These are phyloP conservation scores for Deilephila elpenor DNA, from an alignment of 2,888 invertebrate genomes.

Conservation along the genomic window DNA sequence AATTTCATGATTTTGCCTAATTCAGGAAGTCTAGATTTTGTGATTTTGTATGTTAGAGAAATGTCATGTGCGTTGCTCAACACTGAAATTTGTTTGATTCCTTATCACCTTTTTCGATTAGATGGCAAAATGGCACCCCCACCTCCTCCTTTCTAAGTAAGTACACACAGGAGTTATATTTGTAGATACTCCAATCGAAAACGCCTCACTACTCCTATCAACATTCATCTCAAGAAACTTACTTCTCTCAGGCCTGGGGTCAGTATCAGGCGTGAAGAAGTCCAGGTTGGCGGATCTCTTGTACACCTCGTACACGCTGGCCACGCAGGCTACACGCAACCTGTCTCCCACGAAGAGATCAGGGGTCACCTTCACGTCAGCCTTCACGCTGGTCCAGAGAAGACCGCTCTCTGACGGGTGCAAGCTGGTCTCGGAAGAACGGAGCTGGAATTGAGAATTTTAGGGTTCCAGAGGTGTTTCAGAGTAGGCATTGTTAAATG, in stretches of 20 bases:
- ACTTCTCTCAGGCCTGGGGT: constrained; percentile 93
- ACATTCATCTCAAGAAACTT: constrained; percentile 48
- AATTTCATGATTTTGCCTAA: background rate
- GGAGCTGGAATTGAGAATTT: constrained; percentile 59
- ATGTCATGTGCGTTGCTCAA: no score
- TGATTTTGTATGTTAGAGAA: background rate
- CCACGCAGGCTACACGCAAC: constrained; percentile 88
- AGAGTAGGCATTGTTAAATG: background rate
- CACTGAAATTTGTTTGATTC: no score
- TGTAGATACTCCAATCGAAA: no score
- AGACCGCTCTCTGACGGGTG: constrained; percentile 78
- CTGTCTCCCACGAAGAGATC: constrained; percentile 86
- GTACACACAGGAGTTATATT: no score
- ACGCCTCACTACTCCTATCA: no score
- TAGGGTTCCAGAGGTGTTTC: background rate
- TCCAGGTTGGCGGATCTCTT: constrained; percentile 88
- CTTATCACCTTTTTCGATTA: no score
- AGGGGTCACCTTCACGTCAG: constrained; percentile 84
- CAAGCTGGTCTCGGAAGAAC: constrained; percentile 70
- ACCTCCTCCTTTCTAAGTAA: no score
- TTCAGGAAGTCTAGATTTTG: no score
- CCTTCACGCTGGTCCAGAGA: constrained; percentile 84
- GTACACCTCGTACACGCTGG: constrained; percentile 88
- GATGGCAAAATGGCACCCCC: no score
- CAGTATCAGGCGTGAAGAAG: constrained; percentile 88